These are phyloP conservation scores for Clarias laeviceps DNA, from an alignment of 2,797 vertebrate species.

Conservation along the genomic window DNA sequence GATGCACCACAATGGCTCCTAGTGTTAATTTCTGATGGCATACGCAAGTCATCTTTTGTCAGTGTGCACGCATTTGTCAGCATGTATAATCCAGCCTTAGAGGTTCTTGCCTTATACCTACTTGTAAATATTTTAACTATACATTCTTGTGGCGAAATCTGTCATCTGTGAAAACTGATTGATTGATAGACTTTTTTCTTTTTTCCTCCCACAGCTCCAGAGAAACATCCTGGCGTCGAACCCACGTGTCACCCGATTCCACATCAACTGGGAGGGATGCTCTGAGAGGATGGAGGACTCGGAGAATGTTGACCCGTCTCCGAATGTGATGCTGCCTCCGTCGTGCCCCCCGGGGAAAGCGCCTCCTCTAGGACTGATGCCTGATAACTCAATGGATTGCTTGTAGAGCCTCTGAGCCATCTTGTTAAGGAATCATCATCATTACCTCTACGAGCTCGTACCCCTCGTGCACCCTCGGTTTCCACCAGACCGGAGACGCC, in stretches of 20 bases:
- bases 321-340: constrained; percentile 79
- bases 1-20: not conserved
- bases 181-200: not conserved
- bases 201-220: constrained; percentile 78
- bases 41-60: not conserved
- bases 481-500: not conserved
- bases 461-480: constrained; percentile 14
- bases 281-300: constrained; percentile 84
- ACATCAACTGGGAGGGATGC: constrained; percentile 91
- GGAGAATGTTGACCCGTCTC: constrained; percentile 85
- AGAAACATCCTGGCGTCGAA: constrained; percentile 91
- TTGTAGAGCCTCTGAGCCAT: constrained; percentile 70
- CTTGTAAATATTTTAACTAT: not conserved
- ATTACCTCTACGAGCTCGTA: constrained; percentile 33
- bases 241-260: constrained; percentile 90
- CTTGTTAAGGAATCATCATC: constrained; percentile 17
- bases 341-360: constrained; percentile 81
- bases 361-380: constrained; percentile 77
- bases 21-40: not conserved
- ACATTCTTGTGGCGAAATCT: not conserved
- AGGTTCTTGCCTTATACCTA: not conserved
- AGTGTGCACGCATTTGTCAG: not conserved
- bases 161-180: not conserved
- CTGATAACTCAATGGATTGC: constrained; percentile 94
- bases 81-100: not conserved